A percentile compares a stretch with the other conserved stretches of the same genome.
These are phyloP conservation scores for Lagodon rhomboides DNA, from an alignment of 2,797 vertebrate genomes.

Conservation along the genomic window DNA sequence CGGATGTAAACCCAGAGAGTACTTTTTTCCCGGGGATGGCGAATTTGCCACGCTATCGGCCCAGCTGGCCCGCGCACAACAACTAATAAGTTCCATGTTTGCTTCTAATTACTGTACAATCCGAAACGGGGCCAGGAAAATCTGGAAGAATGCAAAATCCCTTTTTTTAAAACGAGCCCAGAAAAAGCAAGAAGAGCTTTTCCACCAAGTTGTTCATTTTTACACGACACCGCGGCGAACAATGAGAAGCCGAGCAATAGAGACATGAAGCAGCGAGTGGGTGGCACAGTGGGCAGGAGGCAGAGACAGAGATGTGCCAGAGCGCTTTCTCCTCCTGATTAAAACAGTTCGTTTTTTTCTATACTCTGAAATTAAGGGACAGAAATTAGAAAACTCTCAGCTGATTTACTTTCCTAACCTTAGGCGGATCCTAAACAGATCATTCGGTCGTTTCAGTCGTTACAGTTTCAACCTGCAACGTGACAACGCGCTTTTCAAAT, in stretches of 20 bases:
- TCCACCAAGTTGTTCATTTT: conserved; percentile 68
- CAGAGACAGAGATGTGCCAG: conserved; percentile 56
- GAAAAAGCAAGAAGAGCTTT: conserved; percentile 52
- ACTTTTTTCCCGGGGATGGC: conserved; percentile 9
- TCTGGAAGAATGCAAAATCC: conserved; percentile 29
- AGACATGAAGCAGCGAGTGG: conserved; percentile 68
- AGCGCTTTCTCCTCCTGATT: conserved; percentile 43
- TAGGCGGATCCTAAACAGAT: not conserved
- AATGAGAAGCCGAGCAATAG: conserved; percentile 52
- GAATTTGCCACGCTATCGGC: conserved; percentile 11
- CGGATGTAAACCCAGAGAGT: conserved; percentile 2
- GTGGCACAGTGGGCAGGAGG: conserved; percentile 64
- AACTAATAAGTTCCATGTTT: conserved; percentile 39
- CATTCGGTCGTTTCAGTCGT: conserved; percentile 5
- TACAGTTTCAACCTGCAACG: conserved; percentile 7
- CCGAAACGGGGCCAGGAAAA: conserved; percentile 4
- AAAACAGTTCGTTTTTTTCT: conserved; percentile 35
- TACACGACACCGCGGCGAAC: conserved; percentile 63
- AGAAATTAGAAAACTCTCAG: conserved; percentile 15
- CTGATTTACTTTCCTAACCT: conserved; percentile 27
- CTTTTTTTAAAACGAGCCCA: conserved; percentile 34
- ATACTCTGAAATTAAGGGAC: not conserved
- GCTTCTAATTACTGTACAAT: conserved; percentile 22
- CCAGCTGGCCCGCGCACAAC: conserved; percentile 3
- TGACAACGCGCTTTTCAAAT: conserved; percentile 26